A percentile compares a stretch with the other conserved stretches of the same genome.
These are phyloP conservation scores for Tuta absoluta DNA, from an alignment of 2,888 invertebrate genomes.

Conservation along the genomic window DNA sequence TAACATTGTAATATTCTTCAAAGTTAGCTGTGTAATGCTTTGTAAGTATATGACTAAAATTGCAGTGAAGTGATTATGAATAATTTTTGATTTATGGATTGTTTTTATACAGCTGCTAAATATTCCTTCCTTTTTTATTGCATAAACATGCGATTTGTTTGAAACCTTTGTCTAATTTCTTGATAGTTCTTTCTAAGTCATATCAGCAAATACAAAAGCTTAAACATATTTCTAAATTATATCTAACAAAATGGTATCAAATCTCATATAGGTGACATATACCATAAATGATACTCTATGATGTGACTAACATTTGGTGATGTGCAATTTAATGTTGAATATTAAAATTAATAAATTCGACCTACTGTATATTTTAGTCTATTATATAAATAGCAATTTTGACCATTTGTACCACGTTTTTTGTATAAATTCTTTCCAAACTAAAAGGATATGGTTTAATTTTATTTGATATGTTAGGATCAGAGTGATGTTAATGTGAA, in stretches of 20 bases:
- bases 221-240: background rate
- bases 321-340: constrained; percentile 40
- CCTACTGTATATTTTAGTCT: constrained; percentile 32
- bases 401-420: background rate
- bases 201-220: background rate
- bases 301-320: constrained; percentile 29
- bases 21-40: constrained; percentile 33
- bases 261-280: background rate
- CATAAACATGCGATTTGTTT: no score
- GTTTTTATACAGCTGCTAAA: background rate
- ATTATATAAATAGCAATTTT: background rate
- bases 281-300: constrained; percentile 6
- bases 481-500: background rate
- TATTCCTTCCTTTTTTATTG: background rate
- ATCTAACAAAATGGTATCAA: background rate
- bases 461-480: background rate
- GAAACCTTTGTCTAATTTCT: no score
- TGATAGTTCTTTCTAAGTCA: background rate
- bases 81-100: background rate
- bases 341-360: constrained; percentile 19
- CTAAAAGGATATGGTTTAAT: constrained; percentile 1
- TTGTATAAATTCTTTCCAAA: background rate
- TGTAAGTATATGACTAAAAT: background rate
- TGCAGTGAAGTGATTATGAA: background rate
- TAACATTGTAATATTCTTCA: constrained; percentile 35